phyloP scores from a whole-genome alignment of 2,113 vertebrate species.

The Capra hircus region DNA sequence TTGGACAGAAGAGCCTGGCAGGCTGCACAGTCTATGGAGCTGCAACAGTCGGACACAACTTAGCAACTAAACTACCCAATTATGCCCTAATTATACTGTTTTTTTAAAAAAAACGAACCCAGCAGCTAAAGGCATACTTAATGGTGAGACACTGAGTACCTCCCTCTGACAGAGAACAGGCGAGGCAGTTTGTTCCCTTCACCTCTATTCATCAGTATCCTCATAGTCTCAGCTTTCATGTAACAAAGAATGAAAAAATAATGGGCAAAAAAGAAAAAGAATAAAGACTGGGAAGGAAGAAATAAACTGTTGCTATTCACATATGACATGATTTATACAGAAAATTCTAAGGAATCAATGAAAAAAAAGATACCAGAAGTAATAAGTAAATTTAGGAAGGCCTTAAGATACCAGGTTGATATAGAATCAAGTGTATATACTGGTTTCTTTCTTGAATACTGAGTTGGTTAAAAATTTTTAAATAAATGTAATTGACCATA shows the following conservation, averaged over 20 bases:
- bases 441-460: constrained; percentile 6
- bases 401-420: not conserved
- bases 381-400: not conserved
- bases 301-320: not conserved
- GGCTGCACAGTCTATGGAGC: not conserved
- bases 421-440: not conserved
- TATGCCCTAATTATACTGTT: not conserved
- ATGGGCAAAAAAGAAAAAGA: not conserved
- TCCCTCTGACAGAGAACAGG: not conserved
- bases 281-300: not conserved
- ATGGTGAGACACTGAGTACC: not conserved
- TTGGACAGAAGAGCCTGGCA: not conserved
- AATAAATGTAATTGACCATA: not conserved
- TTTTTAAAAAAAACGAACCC: not conserved
- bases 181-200: not conserved
- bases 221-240: not conserved
- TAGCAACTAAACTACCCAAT: not conserved
- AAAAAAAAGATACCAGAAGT: not conserved
- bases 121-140: not conserved
- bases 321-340: not conserved
- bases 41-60: not conserved
- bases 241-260: not conserved
- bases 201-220: not conserved
- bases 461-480: not conserved
- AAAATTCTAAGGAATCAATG: not conserved